phyloP scores from a whole-genome alignment of 37 sponge, comb jelly and placozoan species.

The Aphrocallistes beatrix region DNA sequence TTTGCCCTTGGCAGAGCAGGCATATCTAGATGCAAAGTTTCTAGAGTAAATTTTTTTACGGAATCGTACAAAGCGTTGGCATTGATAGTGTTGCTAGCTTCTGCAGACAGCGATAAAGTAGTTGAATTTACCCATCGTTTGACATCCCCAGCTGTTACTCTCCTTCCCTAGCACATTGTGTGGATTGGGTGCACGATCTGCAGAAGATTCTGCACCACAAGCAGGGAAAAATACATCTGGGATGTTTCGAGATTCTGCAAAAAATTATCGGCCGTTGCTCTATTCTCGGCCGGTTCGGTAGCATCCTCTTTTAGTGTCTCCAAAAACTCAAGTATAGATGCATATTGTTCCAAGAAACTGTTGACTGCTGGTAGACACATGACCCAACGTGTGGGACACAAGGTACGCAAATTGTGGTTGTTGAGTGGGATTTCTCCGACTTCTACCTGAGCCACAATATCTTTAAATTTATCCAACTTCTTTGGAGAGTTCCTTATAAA shows the following conservation, averaged over 20 bases:
- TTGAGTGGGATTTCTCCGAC: not conserved
- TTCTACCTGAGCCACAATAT: not conserved
- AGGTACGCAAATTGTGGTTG: not conserved
- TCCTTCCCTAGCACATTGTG: too few species aligned
- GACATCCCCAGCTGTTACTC: too few species aligned
- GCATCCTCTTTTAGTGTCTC: too few species aligned
- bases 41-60: not conserved
- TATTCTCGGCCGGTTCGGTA: too few species aligned
- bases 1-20: not conserved
- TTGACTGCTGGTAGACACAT: slow-evolving; percentile 7
- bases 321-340: not conserved
- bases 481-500: not conserved
- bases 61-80: not conserved
- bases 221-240: too few species aligned
- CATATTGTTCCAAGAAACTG: not conserved
- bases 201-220: too few species aligned
- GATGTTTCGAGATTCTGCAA: too few species aligned
- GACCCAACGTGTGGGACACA: not conserved
- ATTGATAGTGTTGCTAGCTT: not conserved
- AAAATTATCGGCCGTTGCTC: too few species aligned
- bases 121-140: not conserved
- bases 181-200: too few species aligned
- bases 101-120: not conserved
- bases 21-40: not conserved
- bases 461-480: not conserved